A percentile compares a stretch with the other conserved stretches of the same genome.
Evolutionary conservation across 1,140 invertebrate genomes (phyloP).

Genomic region (Diprion similis): DNA sequence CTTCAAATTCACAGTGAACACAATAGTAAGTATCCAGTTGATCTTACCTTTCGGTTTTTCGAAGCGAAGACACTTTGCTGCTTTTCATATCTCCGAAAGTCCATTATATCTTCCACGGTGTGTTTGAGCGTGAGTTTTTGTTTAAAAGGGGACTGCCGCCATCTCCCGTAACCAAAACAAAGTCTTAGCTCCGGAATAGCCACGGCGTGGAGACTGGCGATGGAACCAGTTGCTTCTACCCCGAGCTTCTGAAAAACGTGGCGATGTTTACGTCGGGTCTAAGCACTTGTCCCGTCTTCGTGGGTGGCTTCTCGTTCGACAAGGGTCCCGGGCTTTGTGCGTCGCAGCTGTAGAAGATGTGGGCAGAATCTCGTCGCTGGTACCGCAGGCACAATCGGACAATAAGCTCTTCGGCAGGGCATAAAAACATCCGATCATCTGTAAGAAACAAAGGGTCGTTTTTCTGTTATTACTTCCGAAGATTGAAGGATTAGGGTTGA

Average conservation of each 20-base stretch:
- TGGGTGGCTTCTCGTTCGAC: background rate
- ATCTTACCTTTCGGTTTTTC: no score
- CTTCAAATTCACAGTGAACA: no score
- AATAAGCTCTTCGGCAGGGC: background rate
- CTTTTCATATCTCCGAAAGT: no score
- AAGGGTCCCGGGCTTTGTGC: background rate
- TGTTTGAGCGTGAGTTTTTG: no score
- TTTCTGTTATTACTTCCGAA: background rate
- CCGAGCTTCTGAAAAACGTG: background rate
- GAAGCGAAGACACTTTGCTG: no score
- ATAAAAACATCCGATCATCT: background rate
- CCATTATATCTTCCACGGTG: no score
- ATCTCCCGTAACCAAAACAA: no score
- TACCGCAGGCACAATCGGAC: background rate
- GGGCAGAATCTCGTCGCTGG: background rate
- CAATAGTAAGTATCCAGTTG: no score
- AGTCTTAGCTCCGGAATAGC: no score
- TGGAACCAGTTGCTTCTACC: no score
- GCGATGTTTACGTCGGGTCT: background rate
- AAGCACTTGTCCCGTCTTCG: background rate
- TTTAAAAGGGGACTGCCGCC: no score
- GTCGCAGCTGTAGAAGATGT: background rate
- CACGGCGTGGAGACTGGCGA: no score
- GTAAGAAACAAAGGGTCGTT: background rate
- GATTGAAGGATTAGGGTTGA: background rate